Base-by-base conservation (phyloP, 2,113 vertebrate genomes). In the Anthoscopus minutus region DNA sequence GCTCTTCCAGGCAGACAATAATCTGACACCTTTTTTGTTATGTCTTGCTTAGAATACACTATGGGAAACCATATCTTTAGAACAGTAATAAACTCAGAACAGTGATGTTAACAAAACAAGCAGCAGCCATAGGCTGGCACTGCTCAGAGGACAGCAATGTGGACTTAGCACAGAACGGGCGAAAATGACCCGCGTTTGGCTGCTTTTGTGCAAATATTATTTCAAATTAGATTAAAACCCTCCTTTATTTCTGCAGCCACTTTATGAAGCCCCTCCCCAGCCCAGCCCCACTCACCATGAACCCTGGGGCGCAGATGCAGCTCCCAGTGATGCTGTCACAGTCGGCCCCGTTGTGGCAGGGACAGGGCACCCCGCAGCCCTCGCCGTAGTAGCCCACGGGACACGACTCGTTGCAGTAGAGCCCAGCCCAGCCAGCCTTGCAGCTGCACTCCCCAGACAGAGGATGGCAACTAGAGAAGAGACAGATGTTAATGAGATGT, bases 361-460 rank as follows among this genome's bases (percentile, higher is more conserved):
- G 96, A 82, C 99, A 99, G 33, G 97, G 86, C 93, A 98, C 95
- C 94, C 89, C 97, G 97, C 99, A 99, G 93, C 98, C 98, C 40
- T 99, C 98, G 2, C 99, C 99, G 2, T 99, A 98, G 98, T 92
- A 99, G 31, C 99, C 99, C 4, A 98, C 96, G 4, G 98, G 98
- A 93, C 99, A 99, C 88, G 98, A 99, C 96, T 99, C 99, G 15
- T 99, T 99, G 98, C 99, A 99, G 98, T 99, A 98, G 61, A 98
- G 98, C 48, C 99, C 99, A 37, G 98, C 98, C 99, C 99, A 99
- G 96, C 99, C 99, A 5, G 98, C 97, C 82, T 98, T 98, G 97
- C 99, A 99, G 88, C 98, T 98, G 94, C 99, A 99, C 90, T 99
- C 99, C 89, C 99, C 99, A 67, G 99, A 99, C 89, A 99, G 97